Evolutionary conservation across 92 coral and sea anemone species (phyloP), one percentile per base, ranked within the genome.

Genomic region (Blastomussa wellsi): DNA sequence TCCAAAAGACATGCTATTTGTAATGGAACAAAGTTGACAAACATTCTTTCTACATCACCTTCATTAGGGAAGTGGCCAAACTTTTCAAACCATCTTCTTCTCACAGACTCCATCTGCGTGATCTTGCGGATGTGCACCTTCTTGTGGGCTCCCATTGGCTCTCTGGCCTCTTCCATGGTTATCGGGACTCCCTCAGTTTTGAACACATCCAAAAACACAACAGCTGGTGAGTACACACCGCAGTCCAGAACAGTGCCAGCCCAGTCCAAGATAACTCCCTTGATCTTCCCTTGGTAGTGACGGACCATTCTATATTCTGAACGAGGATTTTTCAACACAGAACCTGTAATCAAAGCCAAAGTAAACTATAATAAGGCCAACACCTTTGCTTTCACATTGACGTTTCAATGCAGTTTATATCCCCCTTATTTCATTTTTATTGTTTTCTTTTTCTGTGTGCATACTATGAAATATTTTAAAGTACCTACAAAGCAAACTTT

Each of bases 91-190:
- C 99, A 96, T 53, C 96, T 84, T 72, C 85, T 91, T 47, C 99
- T 92, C 14, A 96, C 99, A 29, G 98, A 65, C 14, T 95, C 99
- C 57, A 89, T 86, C 47, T 95, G 85, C 33, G 99, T 96, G 81
- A 96, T 78, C 62, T 71, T 92, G 16, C 93, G 88, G 36, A 96
- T 93, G 84, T 96, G 99, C 38, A 96, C 99, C 53, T 91, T 96
- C 85, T 96, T 96, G 87, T 96, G 99, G 29, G 90, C 71, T 64
- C 99, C 99, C 99, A 96, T 96, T 7, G 99, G 99, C 66, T 95
- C 99, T 0, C 99, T 81, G 19, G 99, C 99, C 87, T 96, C 99
- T 70, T 96, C 99, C 86, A 88, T 93, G 22, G 95, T 92, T 86
- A 96, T 91, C 19, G 99, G 99, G 12, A 96, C 99, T 13, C 99